Evolutionary conservation across 1,140 invertebrate genomes (phyloP), one percentile per base, ranked within the genome.

Genomic region (Drosophila quadrilineata): DNA sequence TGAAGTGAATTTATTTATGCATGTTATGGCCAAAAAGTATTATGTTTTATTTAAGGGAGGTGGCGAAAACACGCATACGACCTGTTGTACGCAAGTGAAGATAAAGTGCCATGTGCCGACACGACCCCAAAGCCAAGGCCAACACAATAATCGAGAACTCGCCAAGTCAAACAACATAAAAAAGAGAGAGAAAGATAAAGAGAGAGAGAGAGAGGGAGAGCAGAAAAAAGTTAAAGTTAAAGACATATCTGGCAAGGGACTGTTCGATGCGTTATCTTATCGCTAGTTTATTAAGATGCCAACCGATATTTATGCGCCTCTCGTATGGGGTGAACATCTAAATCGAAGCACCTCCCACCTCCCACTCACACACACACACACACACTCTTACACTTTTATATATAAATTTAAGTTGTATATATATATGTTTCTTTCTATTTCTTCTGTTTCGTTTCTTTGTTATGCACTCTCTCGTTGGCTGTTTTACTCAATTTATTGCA

Each of bases 401-500:
- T n/a, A n/a, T n/a, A n/a, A n/a, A n/a, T n/a, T n/a, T n/a, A n/a
- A n/a, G n/a, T n/a, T n/a, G n/a, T n/a, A n/a, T n/a, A n/a, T n/a
- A n/a, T n/a, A n/a, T n/a, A n/a, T n/a, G n/a, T n/a, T n/a, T n/a
- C n/a, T n/a, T n/a, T n/a, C n/a, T n/a, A n/a, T n/a, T n/a, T n/a
- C n/a, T n/a, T n/a, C n/a, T n/a, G 35, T 38, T 40, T 28, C 28
- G 6, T 22, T 29, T 17, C 46, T 28, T 26, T 14, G 38, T 58
- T 59, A 40, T 36, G 41, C 14, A 40, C 57, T 24, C 12, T 40
- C 16, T 6, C 31, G 6, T 8, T 21, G 10, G 8, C 9, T 3
- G 26, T 2, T 0, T 63, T 33, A 77, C 57, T 74, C 73, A 84
- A 84, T 84, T 84, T 84, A 84, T 85, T 74, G 79, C 77, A 84